phyloP scores from a whole-genome alignment of 2,888 invertebrate genomes.

The Anoplius nigerrimus region DNA sequence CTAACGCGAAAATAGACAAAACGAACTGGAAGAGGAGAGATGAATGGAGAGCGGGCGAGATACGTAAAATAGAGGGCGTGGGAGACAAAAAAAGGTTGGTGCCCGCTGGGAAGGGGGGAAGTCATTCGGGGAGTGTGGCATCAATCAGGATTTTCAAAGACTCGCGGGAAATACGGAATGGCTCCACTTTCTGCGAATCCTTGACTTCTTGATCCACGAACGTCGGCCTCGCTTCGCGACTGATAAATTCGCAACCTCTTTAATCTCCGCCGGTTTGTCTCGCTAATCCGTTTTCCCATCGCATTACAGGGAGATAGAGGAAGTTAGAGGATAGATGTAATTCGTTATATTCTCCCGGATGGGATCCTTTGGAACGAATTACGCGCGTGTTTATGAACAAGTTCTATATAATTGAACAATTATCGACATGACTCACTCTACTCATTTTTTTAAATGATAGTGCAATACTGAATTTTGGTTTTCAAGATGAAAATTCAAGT shows the following conservation, averaged over 20 bases:
- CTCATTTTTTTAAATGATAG: too few relatives aligned
- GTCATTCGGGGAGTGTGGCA: slow-evolving; percentile 22
- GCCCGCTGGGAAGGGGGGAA: not conserved
- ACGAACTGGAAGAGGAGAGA: not conserved
- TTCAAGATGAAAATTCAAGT: too few relatives aligned
- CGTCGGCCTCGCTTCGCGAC: slow-evolving; percentile 12
- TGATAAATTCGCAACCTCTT: slow-evolving; percentile 36
- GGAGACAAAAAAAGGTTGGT: not conserved
- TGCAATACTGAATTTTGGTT: too few relatives aligned
- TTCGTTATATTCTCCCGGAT: too few relatives aligned
- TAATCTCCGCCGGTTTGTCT: slow-evolving; percentile 28
- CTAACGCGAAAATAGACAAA: too few relatives aligned
- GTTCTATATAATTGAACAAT: too few relatives aligned
- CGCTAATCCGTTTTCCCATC: slow-evolving; percentile 27
- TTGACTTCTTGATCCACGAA: slow-evolving; percentile 17
- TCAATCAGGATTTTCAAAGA: slow-evolving; percentile 40
- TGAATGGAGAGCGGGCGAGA: not conserved
- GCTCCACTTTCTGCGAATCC: slow-evolving; percentile 11
- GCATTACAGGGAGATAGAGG: not conserved
- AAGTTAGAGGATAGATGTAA: not conserved
- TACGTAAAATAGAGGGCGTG: not conserved
- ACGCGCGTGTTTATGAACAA: too few relatives aligned
- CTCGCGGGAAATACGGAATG: slow-evolving; percentile 8
- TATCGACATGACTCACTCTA: too few relatives aligned
- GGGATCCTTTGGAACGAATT: too few relatives aligned